These are phyloP conservation scores for Dendrophyllia cribrosa DNA, from an alignment of 64 coral and sea anemone species.

Conservation along the genomic window DNA sequence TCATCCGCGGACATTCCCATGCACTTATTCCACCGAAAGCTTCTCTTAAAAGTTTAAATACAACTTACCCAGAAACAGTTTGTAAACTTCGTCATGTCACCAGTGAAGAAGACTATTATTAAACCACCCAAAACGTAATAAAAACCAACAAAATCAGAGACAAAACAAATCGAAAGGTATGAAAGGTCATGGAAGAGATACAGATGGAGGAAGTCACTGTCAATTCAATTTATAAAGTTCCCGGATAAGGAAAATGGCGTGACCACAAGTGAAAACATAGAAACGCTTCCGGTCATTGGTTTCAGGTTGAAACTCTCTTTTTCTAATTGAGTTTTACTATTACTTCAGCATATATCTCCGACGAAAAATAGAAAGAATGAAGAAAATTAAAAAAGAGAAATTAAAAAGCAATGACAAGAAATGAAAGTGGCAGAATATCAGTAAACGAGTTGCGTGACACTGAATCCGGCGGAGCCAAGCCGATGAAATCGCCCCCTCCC, in stretches of 20 bases:
- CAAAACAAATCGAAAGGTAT: not conserved
- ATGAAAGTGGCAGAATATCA: too few species aligned
- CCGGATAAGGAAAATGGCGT: not conserved
- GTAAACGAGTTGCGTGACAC: too few species aligned
- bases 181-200: not conserved
- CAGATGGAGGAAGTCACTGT: not conserved
- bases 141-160: not conserved
- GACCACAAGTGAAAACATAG: not conserved
- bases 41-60: not conserved
- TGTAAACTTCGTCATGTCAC: slow-evolving; percentile 6
- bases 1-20: too few species aligned
- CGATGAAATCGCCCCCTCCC: too few species aligned
- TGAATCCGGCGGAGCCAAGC: too few species aligned
- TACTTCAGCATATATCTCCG: too few species aligned
- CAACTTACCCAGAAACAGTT: slow-evolving; percentile 40
- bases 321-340: too few species aligned
- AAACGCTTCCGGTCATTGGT: not conserved
- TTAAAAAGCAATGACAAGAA: too few species aligned
- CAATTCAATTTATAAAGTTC: not conserved
- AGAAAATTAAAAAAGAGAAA: too few species aligned
- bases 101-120: not conserved
- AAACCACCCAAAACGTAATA: not conserved
- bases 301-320: too few species aligned
- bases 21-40: too few species aligned
- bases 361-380: too few species aligned